A percentile compares a stretch with the other conserved stretches of the same genome.
These are phyloP conservation scores for Etheostoma cragini DNA, from an alignment of 2,113 vertebrate species.

Conservation along the genomic window DNA sequence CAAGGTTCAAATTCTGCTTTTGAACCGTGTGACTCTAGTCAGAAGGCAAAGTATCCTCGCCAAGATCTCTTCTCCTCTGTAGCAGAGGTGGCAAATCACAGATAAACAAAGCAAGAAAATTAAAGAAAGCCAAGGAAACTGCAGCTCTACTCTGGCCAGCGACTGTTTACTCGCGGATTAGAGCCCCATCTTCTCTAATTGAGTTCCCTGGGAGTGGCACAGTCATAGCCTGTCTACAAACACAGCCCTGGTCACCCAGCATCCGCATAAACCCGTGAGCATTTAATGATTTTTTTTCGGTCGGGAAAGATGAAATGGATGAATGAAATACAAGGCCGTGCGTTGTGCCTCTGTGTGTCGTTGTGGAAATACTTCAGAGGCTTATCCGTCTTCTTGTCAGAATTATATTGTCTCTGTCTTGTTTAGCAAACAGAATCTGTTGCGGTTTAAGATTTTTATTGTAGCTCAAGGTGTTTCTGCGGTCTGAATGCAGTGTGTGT, in stretches of 20 bases:
- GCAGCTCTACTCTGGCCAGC: slow-evolving; percentile 26
- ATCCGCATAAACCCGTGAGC: neutral
- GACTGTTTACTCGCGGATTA: slow-evolving; percentile 50
- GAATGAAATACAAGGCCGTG: slow-evolving; percentile 7
- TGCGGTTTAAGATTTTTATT: slow-evolving; percentile 44
- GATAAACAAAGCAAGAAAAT: slow-evolving; percentile 18
- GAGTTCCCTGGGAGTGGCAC: slow-evolving; percentile 43
- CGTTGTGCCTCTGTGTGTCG: slow-evolving; percentile 27
- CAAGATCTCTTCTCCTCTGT: slow-evolving; percentile 1
- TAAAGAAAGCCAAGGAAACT: neutral
- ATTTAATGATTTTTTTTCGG: slow-evolving; percentile 22
- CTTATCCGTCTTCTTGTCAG: slow-evolving; percentile 26
- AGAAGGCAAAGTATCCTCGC: neutral
- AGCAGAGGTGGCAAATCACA: slow-evolving; percentile 10
- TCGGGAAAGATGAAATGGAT: slow-evolving; percentile 16
- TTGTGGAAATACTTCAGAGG: slow-evolving; percentile 26
- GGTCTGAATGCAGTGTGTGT: slow-evolving; percentile 26
- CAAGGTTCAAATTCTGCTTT: neutral
- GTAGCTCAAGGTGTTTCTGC: slow-evolving; percentile 36
- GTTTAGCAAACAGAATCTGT: slow-evolving; percentile 63
- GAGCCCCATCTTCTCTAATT: slow-evolving; percentile 51
- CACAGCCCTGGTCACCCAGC: slow-evolving; percentile 12
- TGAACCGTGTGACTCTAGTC: neutral
- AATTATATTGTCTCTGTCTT: slow-evolving; percentile 49
- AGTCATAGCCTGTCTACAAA: slow-evolving; percentile 33